Base-by-base conservation (phyloP, 2,113 vertebrate species). In the Deroptyus accipitrinus region DNA sequence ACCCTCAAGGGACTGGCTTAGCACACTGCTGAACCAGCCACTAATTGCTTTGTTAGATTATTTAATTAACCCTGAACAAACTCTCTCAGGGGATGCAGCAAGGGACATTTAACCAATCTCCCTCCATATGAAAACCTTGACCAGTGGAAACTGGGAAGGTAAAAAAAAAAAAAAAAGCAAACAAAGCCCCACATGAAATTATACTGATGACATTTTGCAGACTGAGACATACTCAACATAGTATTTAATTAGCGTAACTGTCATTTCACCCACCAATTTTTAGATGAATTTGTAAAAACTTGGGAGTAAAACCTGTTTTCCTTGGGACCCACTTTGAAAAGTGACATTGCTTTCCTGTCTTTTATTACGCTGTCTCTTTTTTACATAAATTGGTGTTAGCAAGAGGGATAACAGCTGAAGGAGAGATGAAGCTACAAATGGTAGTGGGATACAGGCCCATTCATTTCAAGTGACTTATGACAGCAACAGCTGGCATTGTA, bases 51-150 rank as follows among this genome's bases (percentile, higher is more conserved):
- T 92, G 70, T 92, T 94, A 90, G 67, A 84, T 79, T 91, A 92
- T 95, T 95, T 94, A 85, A 91, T 93, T 88, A 96, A 94, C 67
- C 41, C 87, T 85, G 64, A 91, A 76, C 46, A 93, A 95, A 74
- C 59, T 88, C 82, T 91, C 87, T 74, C 80, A 88, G 63, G 87
- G 28, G 7, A 70, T 67, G 49, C 46, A 85, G 25, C 23, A 67
- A 81, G 46, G 42, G 79, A 77, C 23, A 19, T 80, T 76, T 74
- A 88, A 46, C 64, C 75, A 63, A 33, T 52, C 46, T 91, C 46
- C 11, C 31, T 92, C 59, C 27, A 35, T 4, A 3, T 19, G 37
- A 90, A 92, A 90, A 83, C 25, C 28, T 54, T 88, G 44, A 79
- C 37, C 83, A 13, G 31, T 87, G 28, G 87, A 94, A 94, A n/a